phyloP scores from a whole-genome alignment of 2,797 vertebrate species.

The Cryptoprocta ferox region DNA sequence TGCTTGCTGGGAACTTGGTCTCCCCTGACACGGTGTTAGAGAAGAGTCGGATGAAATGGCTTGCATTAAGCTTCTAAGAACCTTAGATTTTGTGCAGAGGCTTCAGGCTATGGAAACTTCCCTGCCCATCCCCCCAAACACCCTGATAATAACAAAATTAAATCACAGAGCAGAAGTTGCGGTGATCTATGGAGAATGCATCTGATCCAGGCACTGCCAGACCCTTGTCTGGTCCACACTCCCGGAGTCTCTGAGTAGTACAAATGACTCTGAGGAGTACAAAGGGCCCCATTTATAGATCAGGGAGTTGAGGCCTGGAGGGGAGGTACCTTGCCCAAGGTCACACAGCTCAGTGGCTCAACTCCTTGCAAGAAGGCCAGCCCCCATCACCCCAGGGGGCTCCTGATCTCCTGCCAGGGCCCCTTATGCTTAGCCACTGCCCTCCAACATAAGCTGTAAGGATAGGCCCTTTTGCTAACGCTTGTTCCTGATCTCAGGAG shows the following conservation, averaged over 20 bases:
- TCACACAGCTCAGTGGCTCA: neutral
- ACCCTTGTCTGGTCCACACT: neutral
- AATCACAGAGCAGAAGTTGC: neutral
- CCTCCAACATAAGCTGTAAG: neutral
- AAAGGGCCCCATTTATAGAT: neutral
- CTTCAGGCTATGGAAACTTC: neutral
- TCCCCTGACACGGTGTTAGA: neutral
- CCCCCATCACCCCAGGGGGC: too few relatives aligned
- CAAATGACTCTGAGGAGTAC: neutral
- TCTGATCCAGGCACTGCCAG: neutral
- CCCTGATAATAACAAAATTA: neutral
- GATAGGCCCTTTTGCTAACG: neutral
- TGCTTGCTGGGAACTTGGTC: slow-evolving; percentile 6
- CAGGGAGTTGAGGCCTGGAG: neutral
- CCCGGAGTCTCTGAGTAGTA: neutral
- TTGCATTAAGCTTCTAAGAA: neutral
- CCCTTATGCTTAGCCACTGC: neutral
- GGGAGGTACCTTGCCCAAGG: neutral
- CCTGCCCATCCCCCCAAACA: neutral
- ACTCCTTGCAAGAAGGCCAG: neutral
- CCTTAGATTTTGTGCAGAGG: neutral
- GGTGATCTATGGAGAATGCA: neutral
- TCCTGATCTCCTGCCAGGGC: neutral
- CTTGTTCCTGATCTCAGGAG: neutral
- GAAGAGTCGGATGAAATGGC: neutral